Conservation (phyloP, 2,113 vertebrate species). For the Dendrocopos noguchii region DNA sequence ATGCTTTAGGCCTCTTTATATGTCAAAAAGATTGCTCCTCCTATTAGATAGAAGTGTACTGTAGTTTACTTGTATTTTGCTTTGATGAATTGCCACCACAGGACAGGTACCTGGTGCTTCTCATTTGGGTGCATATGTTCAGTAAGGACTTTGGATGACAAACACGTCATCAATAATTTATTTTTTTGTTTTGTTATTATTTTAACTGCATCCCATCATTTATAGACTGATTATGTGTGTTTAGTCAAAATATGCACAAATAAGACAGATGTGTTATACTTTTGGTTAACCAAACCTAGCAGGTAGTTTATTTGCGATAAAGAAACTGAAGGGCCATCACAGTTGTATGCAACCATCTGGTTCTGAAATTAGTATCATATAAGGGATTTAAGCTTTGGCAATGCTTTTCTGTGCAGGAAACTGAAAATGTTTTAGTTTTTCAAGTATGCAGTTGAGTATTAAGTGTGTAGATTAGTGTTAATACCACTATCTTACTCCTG, state of each 20-base stretch:
- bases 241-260: constrained; percentile 73
- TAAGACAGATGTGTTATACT: constrained; percentile 76
- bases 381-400: constrained; percentile 63
- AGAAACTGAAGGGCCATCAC: constrained; percentile 78
- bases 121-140: constrained; percentile 55
- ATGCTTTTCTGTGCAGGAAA: constrained; percentile 47
- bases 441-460: constrained; percentile 31
- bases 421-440: constrained; percentile 17
- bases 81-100: constrained; percentile 33
- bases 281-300: constrained; percentile 77
- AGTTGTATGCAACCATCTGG: constrained; percentile 77
- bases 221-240: constrained; percentile 65
- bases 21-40: constrained; percentile 19
- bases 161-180: constrained; percentile 1
- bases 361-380: constrained; percentile 75
- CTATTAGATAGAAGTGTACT: constrained; percentile 43
- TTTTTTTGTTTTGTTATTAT: background rate
- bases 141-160: constrained; percentile 56
- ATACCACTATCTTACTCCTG: background rate
- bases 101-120: background rate
- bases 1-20: constrained; percentile 39
- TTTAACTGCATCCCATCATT: constrained; percentile 56
- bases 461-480: constrained; percentile 27
- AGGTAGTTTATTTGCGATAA: constrained; percentile 80
- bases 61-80: constrained; percentile 34